Base-by-base conservation (phyloP, 2,888 invertebrate species). In the Stramonita haemastoma region DNA sequence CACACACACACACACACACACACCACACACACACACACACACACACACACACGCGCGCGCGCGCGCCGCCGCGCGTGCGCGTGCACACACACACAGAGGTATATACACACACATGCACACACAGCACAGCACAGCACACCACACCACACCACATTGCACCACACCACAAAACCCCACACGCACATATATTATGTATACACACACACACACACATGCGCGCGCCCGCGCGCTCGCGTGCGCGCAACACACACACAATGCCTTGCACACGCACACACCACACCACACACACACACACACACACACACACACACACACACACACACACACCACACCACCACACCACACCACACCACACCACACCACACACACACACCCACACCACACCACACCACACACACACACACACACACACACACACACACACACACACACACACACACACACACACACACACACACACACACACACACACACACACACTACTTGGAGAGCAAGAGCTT, bases 381-480 rank as follows among this genome's bases (percentile, higher is more conserved):
- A 17, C 1, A 6, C 6, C 83, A 83, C 83, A 83, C 83, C 13
- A 83, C 83, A 83, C 17, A 15, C 83, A 34, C 83, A 34, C 83
- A 83, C 83, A 83, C 83, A 83, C 79, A 79, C 79, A 79, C 79
- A 79, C 79, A 79, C 79, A 79, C 79, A 79, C 29, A n/a, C 79
- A 79, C 79, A 79, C 29, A n/a, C 32, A 79, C 29, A 79, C 36
- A 83, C 36, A 32, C 22, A 73, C 73, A 73, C 73, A 73, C 73
- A 73, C 73, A 73, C 73, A 73, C 73, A 73, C 73, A 73, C 73
- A 73, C 73, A 73, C 73, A 73, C 73, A 73, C n/a, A 73, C 17
- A 73, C n/a, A 60, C 73, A 26, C 73, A 73, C 73, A 26, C n/a
- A 26, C 83, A 83, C 83, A 83, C 83, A 83, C n/a, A 46, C 46